Percentiles rank a stretch among this genome's conserved stretches.
These are phyloP conservation scores for Drosophila mercatorum DNA, from an alignment of 2,888 invertebrate species.

Conservation along the genomic window DNA sequence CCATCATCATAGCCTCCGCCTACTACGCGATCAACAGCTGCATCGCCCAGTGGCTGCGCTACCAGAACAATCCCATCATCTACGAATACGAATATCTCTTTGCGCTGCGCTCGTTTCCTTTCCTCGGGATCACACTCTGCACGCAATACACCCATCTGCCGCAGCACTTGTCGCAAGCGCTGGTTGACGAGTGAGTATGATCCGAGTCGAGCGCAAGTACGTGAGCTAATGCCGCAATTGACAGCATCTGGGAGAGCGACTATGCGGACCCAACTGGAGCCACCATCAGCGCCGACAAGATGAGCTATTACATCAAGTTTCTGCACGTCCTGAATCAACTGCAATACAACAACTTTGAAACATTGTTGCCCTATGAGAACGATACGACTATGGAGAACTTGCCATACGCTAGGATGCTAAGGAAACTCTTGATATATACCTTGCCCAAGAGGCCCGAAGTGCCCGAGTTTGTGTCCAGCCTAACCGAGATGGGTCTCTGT, in stretches of 20 bases:
- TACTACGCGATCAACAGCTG: constrained; percentile 74
- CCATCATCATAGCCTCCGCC: constrained; percentile 63
- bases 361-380: constrained; percentile 64
- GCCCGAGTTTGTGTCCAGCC: constrained; percentile 60
- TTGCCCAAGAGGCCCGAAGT: constrained; percentile 10
- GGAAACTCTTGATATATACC: neutral
- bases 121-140: constrained; percentile 86
- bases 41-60: constrained; percentile 83
- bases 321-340: constrained; percentile 64
- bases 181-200: constrained; percentile 60
- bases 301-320: constrained; percentile 46
- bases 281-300: neutral
- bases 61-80: constrained; percentile 85
- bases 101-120: constrained; percentile 85
- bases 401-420: constrained; percentile 58
- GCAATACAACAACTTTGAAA: constrained; percentile 63
- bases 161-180: neutral
- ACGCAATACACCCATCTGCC: constrained; percentile 69
- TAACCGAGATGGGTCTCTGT: constrained; percentile 82
- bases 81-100: constrained; percentile 86
- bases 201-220: fast-evolving
- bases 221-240: neutral
- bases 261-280: constrained; percentile 37
- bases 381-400: constrained; percentile 69
- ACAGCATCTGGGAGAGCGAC: constrained; percentile 33